These are phyloP conservation scores for Callospermophilus lateralis DNA, from an alignment of 2,113 vertebrate genomes.

Conservation along the genomic window DNA sequence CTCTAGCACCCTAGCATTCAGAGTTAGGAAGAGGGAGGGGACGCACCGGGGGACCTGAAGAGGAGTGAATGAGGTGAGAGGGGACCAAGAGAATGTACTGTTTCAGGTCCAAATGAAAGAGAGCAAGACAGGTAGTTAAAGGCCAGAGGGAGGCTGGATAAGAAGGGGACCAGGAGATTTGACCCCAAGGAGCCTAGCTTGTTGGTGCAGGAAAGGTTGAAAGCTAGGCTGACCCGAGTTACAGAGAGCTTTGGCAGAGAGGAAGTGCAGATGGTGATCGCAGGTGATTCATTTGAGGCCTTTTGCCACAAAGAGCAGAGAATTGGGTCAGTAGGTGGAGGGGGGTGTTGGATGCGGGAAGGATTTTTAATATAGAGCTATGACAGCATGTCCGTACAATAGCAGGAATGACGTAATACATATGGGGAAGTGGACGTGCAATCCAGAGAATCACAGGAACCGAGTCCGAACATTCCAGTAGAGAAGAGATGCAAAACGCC, in stretches of 20 bases:
- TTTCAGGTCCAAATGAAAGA: not conserved
- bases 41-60: not conserved
- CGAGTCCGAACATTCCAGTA: not conserved
- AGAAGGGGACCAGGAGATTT: not conserved
- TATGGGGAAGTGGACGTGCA: not conserved
- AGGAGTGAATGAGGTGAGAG: not conserved
- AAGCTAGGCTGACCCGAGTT: not conserved
- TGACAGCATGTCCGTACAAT: not conserved
- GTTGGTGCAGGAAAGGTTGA: not conserved
- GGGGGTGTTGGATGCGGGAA: not conserved
- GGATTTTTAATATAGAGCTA: not conserved
- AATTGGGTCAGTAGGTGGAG: constrained; percentile 62
- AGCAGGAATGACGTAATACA: not conserved
- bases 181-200: not conserved
- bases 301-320: constrained; percentile 38
- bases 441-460: not conserved
- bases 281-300: constrained; percentile 63
- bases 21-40: not conserved
- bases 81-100: not conserved
- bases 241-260: constrained; percentile 30
- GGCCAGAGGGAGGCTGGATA: not conserved
- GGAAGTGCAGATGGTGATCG: not conserved
- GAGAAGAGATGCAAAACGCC: not conserved
- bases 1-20: no score
- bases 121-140: not conserved